Percentiles rank a stretch among this genome's conserved stretches.
These are phyloP conservation scores for Paragorgia papillata DNA, from an alignment of 92 coral and sea anemone species.

Conservation along the genomic window DNA sequence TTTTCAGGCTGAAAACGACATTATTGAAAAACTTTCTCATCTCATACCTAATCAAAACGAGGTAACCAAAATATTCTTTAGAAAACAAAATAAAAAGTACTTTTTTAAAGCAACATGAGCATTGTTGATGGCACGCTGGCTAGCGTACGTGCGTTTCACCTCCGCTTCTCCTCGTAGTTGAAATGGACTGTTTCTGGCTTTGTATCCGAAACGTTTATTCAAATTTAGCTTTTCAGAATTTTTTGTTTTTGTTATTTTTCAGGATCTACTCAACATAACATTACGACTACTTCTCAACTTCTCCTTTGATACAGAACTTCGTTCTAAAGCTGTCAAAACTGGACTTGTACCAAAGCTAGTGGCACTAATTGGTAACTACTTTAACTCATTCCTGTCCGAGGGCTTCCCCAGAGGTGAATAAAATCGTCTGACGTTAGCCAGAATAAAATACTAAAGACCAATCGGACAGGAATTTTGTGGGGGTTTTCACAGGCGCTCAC, in stretches of 20 bases:
- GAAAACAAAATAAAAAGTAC: not conserved
- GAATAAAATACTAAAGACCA: too few species aligned
- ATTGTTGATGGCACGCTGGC: too few species aligned
- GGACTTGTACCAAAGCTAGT: slow-evolving; percentile 95
- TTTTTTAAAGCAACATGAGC: not conserved
- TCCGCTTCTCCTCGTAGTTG: too few species aligned
- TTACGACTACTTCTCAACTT: slow-evolving; percentile 85
- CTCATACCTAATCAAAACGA: slow-evolving; percentile 89
- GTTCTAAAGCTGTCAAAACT: slow-evolving; percentile 83
- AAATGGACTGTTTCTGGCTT: too few species aligned
- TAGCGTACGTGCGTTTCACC: too few species aligned
- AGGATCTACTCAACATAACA: slow-evolving; percentile 94
- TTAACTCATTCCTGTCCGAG: too few species aligned
- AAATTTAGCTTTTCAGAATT: not conserved
- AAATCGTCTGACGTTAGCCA: too few species aligned
- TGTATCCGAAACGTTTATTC: too few species aligned
- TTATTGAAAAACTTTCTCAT: slow-evolving; percentile 72
- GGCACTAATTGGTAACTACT: slow-evolving; percentile 78
- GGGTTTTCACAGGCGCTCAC: too few species aligned
- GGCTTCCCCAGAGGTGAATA: too few species aligned
- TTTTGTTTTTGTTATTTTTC: not conserved
- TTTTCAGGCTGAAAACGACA: slow-evolving; percentile 72
- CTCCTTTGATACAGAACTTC: slow-evolving; percentile 87
- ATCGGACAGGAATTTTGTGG: too few species aligned
- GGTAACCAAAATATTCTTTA: slow-evolving; percentile 60